Conservation (phyloP, 2,113 vertebrate species). For the Sclerurus mexicanus region DNA sequence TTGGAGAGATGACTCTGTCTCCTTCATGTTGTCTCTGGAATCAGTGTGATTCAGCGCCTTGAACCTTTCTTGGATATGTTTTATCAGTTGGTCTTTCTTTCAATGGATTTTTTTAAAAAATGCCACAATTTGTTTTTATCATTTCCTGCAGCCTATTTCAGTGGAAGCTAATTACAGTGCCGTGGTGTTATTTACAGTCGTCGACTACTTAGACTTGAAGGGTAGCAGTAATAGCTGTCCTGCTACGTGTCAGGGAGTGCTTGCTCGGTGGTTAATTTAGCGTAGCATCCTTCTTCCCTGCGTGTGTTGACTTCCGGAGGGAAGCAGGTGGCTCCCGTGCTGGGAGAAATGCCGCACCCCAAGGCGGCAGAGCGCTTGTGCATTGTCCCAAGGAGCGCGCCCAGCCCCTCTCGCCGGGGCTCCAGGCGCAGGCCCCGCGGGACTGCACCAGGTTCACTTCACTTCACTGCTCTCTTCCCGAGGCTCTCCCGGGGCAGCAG, state of each 20-base stretch:
- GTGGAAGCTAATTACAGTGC: not conserved
- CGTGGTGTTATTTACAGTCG: not conserved
- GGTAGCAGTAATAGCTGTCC: not conserved
- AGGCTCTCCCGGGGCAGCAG: no score
- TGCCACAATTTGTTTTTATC: not conserved
- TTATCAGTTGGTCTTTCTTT: not conserved
- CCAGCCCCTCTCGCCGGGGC: no score
- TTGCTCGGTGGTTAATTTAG: not conserved
- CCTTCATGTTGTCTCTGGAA: not conserved
- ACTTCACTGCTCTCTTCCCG: no score
- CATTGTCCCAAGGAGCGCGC: fast-evolving
- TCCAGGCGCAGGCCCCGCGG: not conserved
- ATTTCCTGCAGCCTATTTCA: not conserved
- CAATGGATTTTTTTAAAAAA: not conserved
- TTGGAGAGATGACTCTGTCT: fast-evolving
- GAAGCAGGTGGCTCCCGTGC: not conserved
- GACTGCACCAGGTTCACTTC: no score
- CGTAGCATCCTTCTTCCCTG: not conserved
- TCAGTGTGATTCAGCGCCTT: not conserved
- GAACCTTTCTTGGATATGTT: not conserved
- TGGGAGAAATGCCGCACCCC: fast-evolving
- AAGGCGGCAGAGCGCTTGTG: fast-evolving
- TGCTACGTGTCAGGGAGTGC: not conserved
- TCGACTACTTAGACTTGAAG: not conserved
- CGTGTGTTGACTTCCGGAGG: not conserved